phyloP scores from a whole-genome alignment of 1,140 invertebrate genomes.

The Bathynomus jamesi region DNA sequence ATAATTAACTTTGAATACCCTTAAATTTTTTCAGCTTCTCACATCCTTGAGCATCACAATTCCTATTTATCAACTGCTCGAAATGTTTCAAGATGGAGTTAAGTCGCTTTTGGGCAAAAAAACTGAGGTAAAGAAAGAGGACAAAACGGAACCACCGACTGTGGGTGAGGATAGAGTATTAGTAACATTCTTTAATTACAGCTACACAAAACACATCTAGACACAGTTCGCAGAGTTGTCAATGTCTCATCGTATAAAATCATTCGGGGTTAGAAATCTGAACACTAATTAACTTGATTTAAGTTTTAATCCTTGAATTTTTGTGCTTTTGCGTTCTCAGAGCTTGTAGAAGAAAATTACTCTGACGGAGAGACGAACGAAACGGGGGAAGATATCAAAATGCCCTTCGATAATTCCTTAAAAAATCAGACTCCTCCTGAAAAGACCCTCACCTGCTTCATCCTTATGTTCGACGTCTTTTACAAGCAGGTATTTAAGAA shows the following conservation, averaged over 20 bases:
- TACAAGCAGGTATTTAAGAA: conserved; percentile 91
- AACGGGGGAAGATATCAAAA: neutral
- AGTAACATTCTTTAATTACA: too few species aligned
- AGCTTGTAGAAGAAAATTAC: conserved; percentile 17
- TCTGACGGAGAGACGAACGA: conserved; percentile 11
- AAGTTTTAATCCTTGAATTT: too few species aligned
- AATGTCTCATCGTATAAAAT: too few species aligned
- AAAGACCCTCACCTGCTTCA: conserved; percentile 71
- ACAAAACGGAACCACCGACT: conserved; percentile 58
- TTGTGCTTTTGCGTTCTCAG: conserved; percentile 21
- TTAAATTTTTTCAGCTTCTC: conserved; percentile 55
- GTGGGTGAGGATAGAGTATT: conserved; percentile 66
- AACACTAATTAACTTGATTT: too few species aligned
- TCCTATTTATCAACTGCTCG: conserved; percentile 72
- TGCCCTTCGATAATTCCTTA: neutral
- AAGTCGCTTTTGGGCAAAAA: neutral
- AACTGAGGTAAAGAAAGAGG: neutral
- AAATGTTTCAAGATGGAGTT: conserved; percentile 72
- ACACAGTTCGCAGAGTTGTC: too few species aligned
- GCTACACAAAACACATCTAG: too few species aligned
- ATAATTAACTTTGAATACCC: too few species aligned
- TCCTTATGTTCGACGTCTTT: conserved; percentile 91
- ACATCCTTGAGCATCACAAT: conserved; percentile 83
- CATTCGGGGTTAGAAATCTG: too few species aligned
- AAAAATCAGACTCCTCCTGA: conserved; percentile 42